Percentiles rank a stretch among this genome's conserved stretches.
phyloP scores from a whole-genome alignment of 2,888 invertebrate genomes.

The Cryptosula pallasiana region DNA sequence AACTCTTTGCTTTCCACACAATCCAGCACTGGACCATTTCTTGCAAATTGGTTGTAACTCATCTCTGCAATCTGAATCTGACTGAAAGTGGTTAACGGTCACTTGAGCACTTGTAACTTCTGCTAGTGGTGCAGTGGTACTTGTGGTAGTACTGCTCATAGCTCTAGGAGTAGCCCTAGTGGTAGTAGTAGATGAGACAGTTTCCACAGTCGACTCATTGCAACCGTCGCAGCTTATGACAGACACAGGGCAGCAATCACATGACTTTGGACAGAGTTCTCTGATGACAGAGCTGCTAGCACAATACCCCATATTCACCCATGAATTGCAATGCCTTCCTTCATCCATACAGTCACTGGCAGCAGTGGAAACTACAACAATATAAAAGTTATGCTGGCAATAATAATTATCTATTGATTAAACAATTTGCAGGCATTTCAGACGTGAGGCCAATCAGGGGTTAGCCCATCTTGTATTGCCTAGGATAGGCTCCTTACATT shows the following conservation, averaged over 20 bases:
- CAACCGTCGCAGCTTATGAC: background rate
- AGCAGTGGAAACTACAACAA: background rate
- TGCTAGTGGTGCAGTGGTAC: too few species aligned
- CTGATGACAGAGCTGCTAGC: background rate
- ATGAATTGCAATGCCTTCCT: background rate
- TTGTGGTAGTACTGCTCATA: background rate
- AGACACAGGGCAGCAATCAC: background rate
- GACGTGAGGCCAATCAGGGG: too few species aligned
- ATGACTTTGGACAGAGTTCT: background rate
- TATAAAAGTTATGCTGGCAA: background rate
- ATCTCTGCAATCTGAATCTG: background rate
- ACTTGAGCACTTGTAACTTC: too few species aligned
- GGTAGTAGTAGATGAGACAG: background rate
- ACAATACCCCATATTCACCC: background rate
- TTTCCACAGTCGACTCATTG: background rate
- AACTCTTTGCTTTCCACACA: background rate
- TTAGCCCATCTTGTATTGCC: too few species aligned
- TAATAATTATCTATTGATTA: too few species aligned
- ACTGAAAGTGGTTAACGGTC: too few species aligned
- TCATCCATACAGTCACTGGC: background rate
- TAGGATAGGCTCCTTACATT: too few species aligned
- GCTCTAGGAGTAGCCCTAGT: background rate
- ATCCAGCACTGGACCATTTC: background rate
- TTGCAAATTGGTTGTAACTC: background rate
- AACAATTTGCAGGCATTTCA: too few species aligned